Evolutionary conservation across 2,888 invertebrate species (phyloP), one percentile per base, ranked within the genome.

Genomic region (Quadriops clusia): DNA sequence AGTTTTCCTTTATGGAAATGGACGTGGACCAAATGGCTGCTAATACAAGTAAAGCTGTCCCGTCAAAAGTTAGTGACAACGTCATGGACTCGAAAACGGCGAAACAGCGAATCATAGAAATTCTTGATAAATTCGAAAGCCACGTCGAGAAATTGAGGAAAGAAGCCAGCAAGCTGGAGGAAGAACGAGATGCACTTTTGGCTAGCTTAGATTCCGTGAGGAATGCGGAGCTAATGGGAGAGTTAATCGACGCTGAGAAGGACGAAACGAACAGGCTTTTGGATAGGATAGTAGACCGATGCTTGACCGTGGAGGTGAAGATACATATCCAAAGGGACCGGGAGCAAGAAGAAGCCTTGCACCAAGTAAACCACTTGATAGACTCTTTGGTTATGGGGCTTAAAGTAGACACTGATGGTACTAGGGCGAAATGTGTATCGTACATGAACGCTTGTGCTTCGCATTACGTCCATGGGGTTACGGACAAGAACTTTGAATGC

Each of bases 401-500:
- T 23, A 72, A 73, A 40, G 65, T 65, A n/a, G 80, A 81, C 60
- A 70, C 76, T 0, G 68, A 67, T 34, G 45, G 60, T 6, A 74
- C 74, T 1, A 72, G 73, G 38, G 44, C 49, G 12, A 70, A 72
- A 43, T 81, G 80, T 50, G 64, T 74, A 36, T 66, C 75, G 1
- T 81, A 74, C 54, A 75, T 81, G 73, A 78, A 77, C 53, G 77
- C 81, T 0, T 81, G 80, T 57, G 74, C 75, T 1, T 76, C 77
- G 0, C 73, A 72, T 40, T 43, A 53, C 4, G 47, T 52, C 3
- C 44, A 65, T 39, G 70, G 67, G 18, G 51, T 62, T 17, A 69
- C 72, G 9, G 86, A 87, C 58, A 82, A 84, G 56, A 77, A 73
- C 50, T 87, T 87, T 56, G 86, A 87, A 55, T 67, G 70, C n/a